These are phyloP conservation scores for Yponomeuta sedellus DNA, from an alignment of 2,888 invertebrate species.

Conservation along the genomic window DNA sequence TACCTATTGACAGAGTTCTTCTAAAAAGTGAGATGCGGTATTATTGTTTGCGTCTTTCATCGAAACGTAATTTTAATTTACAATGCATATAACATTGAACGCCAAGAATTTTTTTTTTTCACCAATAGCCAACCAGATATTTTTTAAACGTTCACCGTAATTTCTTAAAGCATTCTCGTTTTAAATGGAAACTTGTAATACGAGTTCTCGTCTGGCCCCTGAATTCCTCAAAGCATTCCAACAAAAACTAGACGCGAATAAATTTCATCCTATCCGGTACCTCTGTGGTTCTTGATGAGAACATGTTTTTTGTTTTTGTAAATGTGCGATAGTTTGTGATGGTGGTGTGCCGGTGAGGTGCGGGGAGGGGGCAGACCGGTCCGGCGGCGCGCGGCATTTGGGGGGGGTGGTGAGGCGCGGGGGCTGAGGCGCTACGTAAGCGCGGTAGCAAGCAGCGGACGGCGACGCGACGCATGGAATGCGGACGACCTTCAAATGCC, in stretches of 20 bases:
- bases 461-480: constrained; percentile 68
- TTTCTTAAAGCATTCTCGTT: constrained; percentile 14
- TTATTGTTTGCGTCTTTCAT: too few relatives aligned
- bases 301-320: constrained; percentile 73
- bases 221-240: constrained; percentile 22
- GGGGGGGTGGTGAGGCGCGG: constrained; percentile 35
- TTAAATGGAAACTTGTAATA: constrained; percentile 11
- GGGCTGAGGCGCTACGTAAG: constrained; percentile 71
- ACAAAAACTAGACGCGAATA: constrained; percentile 70
- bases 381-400: constrained; percentile 37
- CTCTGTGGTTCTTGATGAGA: constrained; percentile 66
- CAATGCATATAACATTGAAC: background rate
- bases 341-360: constrained; percentile 39
- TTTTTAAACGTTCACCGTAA: constrained; percentile 10
- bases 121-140: background rate
- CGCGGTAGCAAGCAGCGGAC: constrained; percentile 76
- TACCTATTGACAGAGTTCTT: background rate
- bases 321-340: constrained; percentile 71
- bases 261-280: constrained; percentile 74
- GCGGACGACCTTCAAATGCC: constrained; percentile 77
- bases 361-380: constrained; percentile 33
- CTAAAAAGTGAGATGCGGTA: background rate
- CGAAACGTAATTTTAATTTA: background rate
- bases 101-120: background rate
- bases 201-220: constrained; percentile 12